Base-by-base conservation (phyloP, 2,113 vertebrate species). In the Clarias macrocephalus region DNA sequence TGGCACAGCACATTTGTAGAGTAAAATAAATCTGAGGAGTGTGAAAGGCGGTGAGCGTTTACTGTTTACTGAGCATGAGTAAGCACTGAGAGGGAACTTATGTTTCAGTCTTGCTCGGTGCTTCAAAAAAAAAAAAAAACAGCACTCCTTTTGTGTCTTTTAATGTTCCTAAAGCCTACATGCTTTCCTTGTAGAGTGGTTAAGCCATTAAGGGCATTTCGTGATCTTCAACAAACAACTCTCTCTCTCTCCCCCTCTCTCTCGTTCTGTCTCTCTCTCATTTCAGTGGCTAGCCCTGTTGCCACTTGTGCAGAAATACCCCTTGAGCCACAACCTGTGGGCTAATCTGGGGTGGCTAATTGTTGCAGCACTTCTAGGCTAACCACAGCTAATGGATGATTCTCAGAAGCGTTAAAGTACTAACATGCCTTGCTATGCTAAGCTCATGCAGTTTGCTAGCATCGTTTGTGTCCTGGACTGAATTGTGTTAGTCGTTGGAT, bases 11-110 rank as follows among this genome's bases (percentile, higher is more conserved):
- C 89, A 86, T 81, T 73, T 92, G 91, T 91, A 87, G 88, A 90
- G 90, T 93, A 91, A 92, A 91, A 92, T 90, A 88, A 91, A 91
- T 85, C 12, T 86, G 52, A 87, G 19, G 19, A 62, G n/a, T 83
- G 86, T 83, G 79, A 87, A 82, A 87, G 52, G 80, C 54, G n/a
- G 73, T 9, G 25, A 83, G 70, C 21, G 19, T 87, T 87, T 82
- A 82, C 85, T 73, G 80, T 87, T 87, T 82, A 83, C 86, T 65
- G 80, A 76, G 68, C 57, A 87, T 65, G 68, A 73, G 52, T 87
- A 73, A 87, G 37, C 68, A 68, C 48, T 33, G 59, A 76, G 80
- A 63, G 80, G 59, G 66, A 82, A 82, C 76, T 56, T 86, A 48
- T 86, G 76, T 70, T 70, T 80, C n/a, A 33, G 54, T 42, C n/a